Evolutionary conservation across 1,140 invertebrate genomes (phyloP), one percentile per base, ranked within the genome.

Genomic region (Panulirus ornatus): DNA sequence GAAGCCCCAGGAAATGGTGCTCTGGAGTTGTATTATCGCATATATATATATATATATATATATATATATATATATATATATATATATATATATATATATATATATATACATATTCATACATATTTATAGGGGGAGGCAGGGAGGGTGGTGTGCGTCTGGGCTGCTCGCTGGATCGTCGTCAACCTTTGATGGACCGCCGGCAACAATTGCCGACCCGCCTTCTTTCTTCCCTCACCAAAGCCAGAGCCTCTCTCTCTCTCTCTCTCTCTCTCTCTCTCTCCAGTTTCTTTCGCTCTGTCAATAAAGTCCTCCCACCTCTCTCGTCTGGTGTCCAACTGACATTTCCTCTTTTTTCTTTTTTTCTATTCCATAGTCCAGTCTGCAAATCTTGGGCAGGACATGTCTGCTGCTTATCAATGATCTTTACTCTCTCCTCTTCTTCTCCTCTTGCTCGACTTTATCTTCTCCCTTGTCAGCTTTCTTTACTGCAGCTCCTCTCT

Each of bases 31-130:
- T n/a, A n/a, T n/a, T n/a, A n/a, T n/a, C n/a, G n/a, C n/a, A 76
- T 76, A 76, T 76, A 76, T 76, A 76, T 76, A 76, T 76, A 76
- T 38, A 76, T 42, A 76, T 76, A 42, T 76, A 42, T 76, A 38
- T 76, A 76, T 27, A 81, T 81, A 81, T 81, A 81, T 58, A 81
- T 81, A 58, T 81, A 81, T 81, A 81, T 81, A 81, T 58, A 81
- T 58, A 81, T 58, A 54, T 81, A 54, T 81, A 58, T 81, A 81
- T 81, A 81, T 58, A 81, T 58, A 81, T 51, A 76, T 76, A 76
- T 76, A 11, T 76, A 76, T 76, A 76, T 76, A 42, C 42, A 76
- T 44, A 76, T 76, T n/a, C n/a, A n/a, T 58, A 58, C 3, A 58
- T 22, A 58, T 58, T 14, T 58, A 58, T 19, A 22, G 11, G 5